Base-by-base conservation (phyloP, 2,113 vertebrate species). In the Manacus vitellinus region DNA sequence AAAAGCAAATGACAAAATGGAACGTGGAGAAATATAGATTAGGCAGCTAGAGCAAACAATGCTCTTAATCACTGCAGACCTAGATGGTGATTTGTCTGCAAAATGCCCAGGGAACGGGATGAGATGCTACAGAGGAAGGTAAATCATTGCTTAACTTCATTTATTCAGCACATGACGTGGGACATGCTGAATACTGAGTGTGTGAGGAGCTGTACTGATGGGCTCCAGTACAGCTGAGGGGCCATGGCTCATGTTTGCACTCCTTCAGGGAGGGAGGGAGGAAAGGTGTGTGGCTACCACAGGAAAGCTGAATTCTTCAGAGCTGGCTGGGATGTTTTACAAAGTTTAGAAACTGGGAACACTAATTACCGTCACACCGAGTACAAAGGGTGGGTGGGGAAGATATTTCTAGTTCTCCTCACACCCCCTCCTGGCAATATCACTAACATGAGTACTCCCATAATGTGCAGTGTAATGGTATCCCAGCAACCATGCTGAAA, bases 1-100 rank as follows among this genome's bases (percentile, higher is more conserved):
- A 88, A 89, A 63, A 88, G 91, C 54, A 94, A 81, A 91, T 91
- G 95, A 80, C 8, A 41, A 87, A 97, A 93, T 3, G n/a, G 44
- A 82, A 92, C 49, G n/a, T 5, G 8, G 25, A 49, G 30, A 87
- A 85, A 89, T 52, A 55, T 0, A 75, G 68, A 83, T 85, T 44
- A 85, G 85, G 56, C 31, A 46, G 76, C 63, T 61, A 75, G 39
- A 66, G 27, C 39, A 71, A 74, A 81, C 21, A 61, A 30, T 43
- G 52, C 4, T 67, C 67, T 19, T 31, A 70, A 46, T 80, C 39
- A 30, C 63, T 43, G 51, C 8, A 22, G 59, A 44, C 52, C 54
- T 59, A 16, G 14, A 28, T 16, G 58, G 56, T 0, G 6, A 58
- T 47, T 76, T 55, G 35, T 61, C 37, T 75, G 66, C 66, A 71